Evolutionary conservation across 2,888 invertebrate species (phyloP), one percentile per base, ranked within the genome.

Genomic region (Schizaphis graminum): DNA sequence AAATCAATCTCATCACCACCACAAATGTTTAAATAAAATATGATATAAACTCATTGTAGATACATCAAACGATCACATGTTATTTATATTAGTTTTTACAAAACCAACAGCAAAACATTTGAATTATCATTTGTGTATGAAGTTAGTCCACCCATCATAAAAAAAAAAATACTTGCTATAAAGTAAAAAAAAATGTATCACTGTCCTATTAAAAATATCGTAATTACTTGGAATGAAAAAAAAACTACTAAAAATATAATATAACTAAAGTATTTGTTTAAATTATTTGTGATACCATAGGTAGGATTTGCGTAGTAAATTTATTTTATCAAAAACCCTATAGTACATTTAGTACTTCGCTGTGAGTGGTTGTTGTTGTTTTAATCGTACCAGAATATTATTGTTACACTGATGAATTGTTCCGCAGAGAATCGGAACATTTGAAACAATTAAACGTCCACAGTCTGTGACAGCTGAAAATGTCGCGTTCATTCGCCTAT

Each of bases 351-450:
- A 86, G 28, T 28, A 16, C 13, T 44, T 28, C n/a, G 35, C n/a
- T 56, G 11, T 35, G 57, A 44, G 41, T 61, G 41, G 21, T 85
- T 53, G 26, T 35, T n/a, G 53, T 77, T 67, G 28, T 61, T 35
- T 41, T 41, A 53, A 35, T 26, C 28, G 53, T 21, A 91, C 57
- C 67, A 90, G 47, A 90, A 91, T 67, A 84, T 91, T 84, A 84
- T 91, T 84, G 49, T 49, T 61, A 16, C 44, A 41, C 77, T 91
- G 91, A 91, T 77, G 35, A 91, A 91, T 67, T 91, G 53, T 91
- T 77, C 91, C 77, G 26, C 56, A 28, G 84, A 84, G 53, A 56
- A 53, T 53, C 35, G 84, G 26, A 28, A 28, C 67, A 67, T 49
- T 67, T 49, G 47, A 67, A 90, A 90, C 44, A 90, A 47, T 90